Conservation (phyloP, 2,113 vertebrate species). For the Sakesphorus luctuosus region DNA sequence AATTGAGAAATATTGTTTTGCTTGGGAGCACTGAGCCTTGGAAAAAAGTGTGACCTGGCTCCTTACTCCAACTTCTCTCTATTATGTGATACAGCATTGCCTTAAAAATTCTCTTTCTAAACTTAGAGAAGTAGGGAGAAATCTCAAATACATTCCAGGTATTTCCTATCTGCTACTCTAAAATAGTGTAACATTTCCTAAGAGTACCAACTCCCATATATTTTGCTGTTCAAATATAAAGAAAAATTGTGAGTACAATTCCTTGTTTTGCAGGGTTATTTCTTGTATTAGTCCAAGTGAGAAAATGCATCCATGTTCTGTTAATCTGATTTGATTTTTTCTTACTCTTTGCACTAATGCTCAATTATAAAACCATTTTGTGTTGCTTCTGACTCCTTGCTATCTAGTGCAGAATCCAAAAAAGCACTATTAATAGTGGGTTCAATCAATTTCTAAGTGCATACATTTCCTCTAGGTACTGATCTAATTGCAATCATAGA, state of each 20-base stretch:
- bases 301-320: neutral
- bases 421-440: conserved; percentile 62
- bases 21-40: neutral
- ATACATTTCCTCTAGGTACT: conserved; percentile 68
- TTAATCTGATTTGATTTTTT: conserved; percentile 33
- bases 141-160: neutral
- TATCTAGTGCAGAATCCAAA: conserved; percentile 47
- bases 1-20: neutral
- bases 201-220: neutral
- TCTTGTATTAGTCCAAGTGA: conserved; percentile 17
- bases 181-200: neutral
- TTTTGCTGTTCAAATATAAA: neutral
- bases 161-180: neutral
- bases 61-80: neutral
- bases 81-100: neutral
- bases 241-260: neutral
- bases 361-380: conserved; percentile 58
- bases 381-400: conserved; percentile 41
- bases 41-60: neutral
- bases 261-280: conserved; percentile 9
- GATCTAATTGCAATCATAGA: conserved; percentile 73
- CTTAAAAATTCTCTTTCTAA: neutral
- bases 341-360: conserved; percentile 44
- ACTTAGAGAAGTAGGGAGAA: neutral
- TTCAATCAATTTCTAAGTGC: conserved; percentile 68